phyloP scores from a whole-genome alignment of 2,888 invertebrate genomes.

The Volucella bombylans region DNA sequence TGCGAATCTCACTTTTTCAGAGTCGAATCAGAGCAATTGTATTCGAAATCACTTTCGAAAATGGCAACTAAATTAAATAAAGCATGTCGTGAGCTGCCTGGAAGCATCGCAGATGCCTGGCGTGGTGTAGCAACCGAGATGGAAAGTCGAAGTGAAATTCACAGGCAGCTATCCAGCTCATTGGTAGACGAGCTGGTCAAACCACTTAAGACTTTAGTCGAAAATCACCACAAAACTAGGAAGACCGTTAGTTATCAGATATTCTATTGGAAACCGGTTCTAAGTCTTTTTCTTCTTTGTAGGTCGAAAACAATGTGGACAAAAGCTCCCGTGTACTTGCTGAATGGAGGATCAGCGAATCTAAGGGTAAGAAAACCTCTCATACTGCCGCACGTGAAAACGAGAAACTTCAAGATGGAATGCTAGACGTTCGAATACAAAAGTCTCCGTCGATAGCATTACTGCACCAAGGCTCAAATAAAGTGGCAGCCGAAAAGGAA shows the following conservation, averaged over 20 bases:
- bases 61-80: conserved; percentile 92
- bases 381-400: conserved; percentile 94
- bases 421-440: conserved; percentile 84
- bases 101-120: conserved; percentile 94
- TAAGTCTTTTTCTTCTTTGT: conserved; percentile 73
- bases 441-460: conserved; percentile 82
- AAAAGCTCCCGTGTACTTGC: conserved; percentile 91
- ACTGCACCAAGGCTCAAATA: conserved; percentile 80
- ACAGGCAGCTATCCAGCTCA: conserved; percentile 90
- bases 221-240: conserved; percentile 88
- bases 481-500: conserved; percentile 81
- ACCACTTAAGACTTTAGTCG: conserved; percentile 89
- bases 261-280: conserved; percentile 5
- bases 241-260: conserved; percentile 85
- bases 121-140: conserved; percentile 95
- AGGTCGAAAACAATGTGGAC: conserved; percentile 91
- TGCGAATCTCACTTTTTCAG: conserved; percentile 83
- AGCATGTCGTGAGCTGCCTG: conserved; percentile 90
- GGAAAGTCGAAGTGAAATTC: conserved; percentile 95
- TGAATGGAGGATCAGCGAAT: conserved; percentile 93
- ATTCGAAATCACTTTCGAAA: conserved; percentile 94
- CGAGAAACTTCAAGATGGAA: conserved; percentile 93
- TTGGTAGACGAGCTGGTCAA: conserved; percentile 94
- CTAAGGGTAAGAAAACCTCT: conserved; percentile 94
- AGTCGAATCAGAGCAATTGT: conserved; percentile 94